Evolutionary conservation across 2,797 vertebrate genomes (phyloP).

Genomic region (Gymnoscopelus microlampas): DNA sequence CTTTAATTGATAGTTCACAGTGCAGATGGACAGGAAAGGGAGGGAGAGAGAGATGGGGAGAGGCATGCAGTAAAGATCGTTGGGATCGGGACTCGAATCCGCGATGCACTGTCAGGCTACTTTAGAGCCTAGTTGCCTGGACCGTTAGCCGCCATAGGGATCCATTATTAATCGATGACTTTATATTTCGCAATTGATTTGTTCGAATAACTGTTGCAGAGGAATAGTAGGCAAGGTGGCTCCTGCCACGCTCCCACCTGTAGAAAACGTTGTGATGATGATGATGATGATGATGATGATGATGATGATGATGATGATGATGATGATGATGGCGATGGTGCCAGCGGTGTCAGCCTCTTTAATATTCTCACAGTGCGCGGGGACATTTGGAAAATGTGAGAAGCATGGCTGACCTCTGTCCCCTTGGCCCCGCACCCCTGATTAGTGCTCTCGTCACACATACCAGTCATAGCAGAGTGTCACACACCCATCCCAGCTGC

Average conservation of each 20-base stretch:
- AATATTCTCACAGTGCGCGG: slow-evolving; percentile 26
- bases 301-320: slow-evolving; percentile 5
- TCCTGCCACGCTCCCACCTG: slow-evolving; percentile 33
- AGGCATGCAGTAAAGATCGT: too few species aligned
- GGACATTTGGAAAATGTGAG: slow-evolving; percentile 59
- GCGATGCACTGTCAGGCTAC: too few species aligned
- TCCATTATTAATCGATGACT: too few species aligned
- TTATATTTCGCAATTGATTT: too few species aligned
- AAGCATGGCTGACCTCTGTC: slow-evolving; percentile 47
- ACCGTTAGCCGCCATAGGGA: too few species aligned
- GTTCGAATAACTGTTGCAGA: too few species aligned
- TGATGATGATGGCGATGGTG: not conserved
- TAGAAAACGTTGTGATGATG: slow-evolving; percentile 20
- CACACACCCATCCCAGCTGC: slow-evolving; percentile 49
- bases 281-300: slow-evolving; percentile 15
- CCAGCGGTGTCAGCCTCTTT: slow-evolving; percentile 20
- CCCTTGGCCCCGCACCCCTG: slow-evolving; percentile 40
- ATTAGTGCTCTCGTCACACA: slow-evolving; percentile 57
- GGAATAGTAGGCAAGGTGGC: not conserved
- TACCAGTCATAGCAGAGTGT: slow-evolving; percentile 19
- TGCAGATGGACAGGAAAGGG: too few species aligned
- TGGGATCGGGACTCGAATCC: too few species aligned
- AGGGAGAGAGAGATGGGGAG: too few species aligned
- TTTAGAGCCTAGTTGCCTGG: too few species aligned
- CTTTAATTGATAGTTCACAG: too few species aligned